A percentile compares a stretch with the other conserved stretches of the same genome.
Evolutionary conservation across 2,797 vertebrate genomes (phyloP).

Genomic region (Oryzias sinensis): DNA sequence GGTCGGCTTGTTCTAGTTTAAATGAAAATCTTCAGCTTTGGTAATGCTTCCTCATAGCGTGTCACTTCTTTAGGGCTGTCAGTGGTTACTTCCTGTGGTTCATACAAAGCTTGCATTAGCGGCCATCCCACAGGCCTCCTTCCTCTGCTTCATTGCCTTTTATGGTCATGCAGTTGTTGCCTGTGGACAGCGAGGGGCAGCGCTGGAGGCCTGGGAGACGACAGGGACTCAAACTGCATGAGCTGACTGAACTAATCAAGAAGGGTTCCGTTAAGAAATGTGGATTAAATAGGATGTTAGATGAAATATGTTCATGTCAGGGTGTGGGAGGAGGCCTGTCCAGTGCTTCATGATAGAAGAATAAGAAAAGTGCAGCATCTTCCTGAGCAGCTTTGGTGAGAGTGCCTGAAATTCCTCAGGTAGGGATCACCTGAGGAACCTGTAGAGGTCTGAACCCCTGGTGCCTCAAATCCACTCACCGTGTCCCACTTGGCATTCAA

Average conservation of each 20-base stretch:
- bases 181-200: slow-evolving; percentile 55
- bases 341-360: no score
- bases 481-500: slow-evolving; percentile 99
- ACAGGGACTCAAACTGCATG: not conserved
- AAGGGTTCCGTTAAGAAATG: no score
- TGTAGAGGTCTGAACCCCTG: not conserved
- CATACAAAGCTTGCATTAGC: not conserved
- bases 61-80: not conserved
- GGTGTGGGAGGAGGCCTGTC: no score
- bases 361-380: no score
- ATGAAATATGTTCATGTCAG: no score
- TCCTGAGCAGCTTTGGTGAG: no score
- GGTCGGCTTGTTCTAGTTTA: no score
- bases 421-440: no score
- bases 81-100: not conserved
- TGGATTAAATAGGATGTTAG: no score
- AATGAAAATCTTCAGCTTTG: no score
- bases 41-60: no score
- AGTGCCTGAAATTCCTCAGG: no score
- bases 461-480: slow-evolving; percentile 67
- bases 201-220: slow-evolving; percentile 26
- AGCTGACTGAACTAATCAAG: slow-evolving; percentile 3
- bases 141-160: slow-evolving; percentile 45
- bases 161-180: slow-evolving; percentile 54
- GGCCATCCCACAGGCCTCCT: slow-evolving; percentile 12